Base-by-base conservation (phyloP, 2,888 invertebrate species). In the Euproctis similis region DNA sequence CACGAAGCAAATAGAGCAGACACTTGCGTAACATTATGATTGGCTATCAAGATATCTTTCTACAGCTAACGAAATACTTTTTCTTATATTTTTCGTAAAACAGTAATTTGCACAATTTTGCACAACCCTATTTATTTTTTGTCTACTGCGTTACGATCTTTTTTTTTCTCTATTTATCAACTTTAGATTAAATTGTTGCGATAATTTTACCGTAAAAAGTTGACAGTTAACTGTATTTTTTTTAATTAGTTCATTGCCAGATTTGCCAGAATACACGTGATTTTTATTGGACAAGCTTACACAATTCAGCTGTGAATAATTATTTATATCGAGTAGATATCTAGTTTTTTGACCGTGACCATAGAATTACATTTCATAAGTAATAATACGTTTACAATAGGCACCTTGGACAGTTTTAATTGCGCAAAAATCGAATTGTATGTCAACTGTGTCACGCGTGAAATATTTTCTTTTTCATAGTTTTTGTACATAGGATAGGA, bases 241-340 rank as follows among this genome's bases (percentile, higher is more conserved):
- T 45, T 45, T 29, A 48, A 48, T 42, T 42, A 42, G 55, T 53
- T 55, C 53, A 54, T 55, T 53, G 56, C 39, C 53, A 45, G 34
- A 42, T 55, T 55, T 53, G 56, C 39, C 53, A 45, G 34, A 42
- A 36, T 28, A 24, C 31, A 31, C 32, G 31, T 36, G 23, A 28
- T 39, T 33, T 37, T 29, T 26, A 14, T 2, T 39, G 28, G 13
- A 23, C 24, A 9, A 30, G 23, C 31, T 51, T 42, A 17, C 19
- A 8, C 25, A 39, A 51, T 47, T 26, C 31, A 34, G 13, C 29
- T 27, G 14, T 31, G 55, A 68, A 36, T 47, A 36, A 34, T 39
- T 36, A 20, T 16, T 12, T 23, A 27, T 37, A 26, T 41, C 30
- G 28, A 19, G 17, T 19, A 24, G 21, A n/a, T n/a, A n/a, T n/a